A percentile compares a stretch with the other conserved stretches of the same genome.
These are phyloP conservation scores for Pycnonotus jocosus DNA, from an alignment of 2,113 vertebrate genomes.

Conservation along the genomic window DNA sequence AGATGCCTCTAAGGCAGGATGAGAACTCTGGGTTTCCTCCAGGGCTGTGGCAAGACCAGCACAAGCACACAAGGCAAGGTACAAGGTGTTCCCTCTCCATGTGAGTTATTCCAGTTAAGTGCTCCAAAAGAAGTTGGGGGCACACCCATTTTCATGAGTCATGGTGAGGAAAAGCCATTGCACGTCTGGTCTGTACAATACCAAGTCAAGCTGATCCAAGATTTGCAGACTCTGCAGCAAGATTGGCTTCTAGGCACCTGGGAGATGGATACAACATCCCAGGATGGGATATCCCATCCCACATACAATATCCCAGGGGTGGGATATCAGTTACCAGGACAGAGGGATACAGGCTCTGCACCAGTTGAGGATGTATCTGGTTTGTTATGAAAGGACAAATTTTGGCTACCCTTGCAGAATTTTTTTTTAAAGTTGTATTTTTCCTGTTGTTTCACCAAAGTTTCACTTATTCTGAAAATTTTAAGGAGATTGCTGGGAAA, in stretches of 20 bases:
- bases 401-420: background rate
- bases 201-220: background rate
- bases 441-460: accelerated
- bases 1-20: background rate
- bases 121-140: background rate
- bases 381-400: background rate
- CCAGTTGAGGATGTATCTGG: background rate
- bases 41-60: background rate
- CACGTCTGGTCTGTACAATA: background rate
- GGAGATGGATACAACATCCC: background rate
- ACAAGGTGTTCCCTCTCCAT: background rate
- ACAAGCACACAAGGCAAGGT: background rate
- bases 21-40: background rate
- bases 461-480: background rate
- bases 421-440: background rate
- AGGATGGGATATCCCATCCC: too few species aligned
- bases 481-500: background rate
- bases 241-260: background rate
- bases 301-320: background rate
- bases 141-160: conserved; percentile 7
- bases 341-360: background rate
- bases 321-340: background rate
- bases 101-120: background rate
- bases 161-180: background rate
- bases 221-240: background rate